These are phyloP conservation scores for Otis tarda DNA, from an alignment of 2,113 vertebrate genomes.

Conservation along the genomic window DNA sequence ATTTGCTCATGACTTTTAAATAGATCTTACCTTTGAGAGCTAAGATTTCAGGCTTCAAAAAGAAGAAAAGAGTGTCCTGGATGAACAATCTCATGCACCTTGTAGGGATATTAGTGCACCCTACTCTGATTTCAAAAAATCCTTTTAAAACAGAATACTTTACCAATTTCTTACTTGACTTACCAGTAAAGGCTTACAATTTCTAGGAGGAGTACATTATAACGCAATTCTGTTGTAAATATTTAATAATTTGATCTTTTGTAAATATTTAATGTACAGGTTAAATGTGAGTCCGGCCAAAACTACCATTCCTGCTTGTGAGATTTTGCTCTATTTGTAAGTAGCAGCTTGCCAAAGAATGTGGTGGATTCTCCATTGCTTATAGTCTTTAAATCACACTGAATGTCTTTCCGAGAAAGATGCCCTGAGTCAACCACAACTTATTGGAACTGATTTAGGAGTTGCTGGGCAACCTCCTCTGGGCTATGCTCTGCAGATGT, in stretches of 20 bases:
- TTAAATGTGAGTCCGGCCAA: not conserved
- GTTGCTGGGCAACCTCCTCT: not conserved
- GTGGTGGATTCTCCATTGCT: not conserved
- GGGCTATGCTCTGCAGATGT: not conserved
- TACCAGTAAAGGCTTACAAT: not conserved
- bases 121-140: not conserved
- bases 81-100: not conserved
- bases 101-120: not conserved
- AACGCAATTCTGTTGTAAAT: not conserved
- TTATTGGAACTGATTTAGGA: constrained; percentile 38
- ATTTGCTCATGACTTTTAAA: not conserved
- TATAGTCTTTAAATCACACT: constrained; percentile 30
- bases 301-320: not conserved
- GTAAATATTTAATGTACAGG: not conserved
- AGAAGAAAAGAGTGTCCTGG: not conserved
- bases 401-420: constrained; percentile 28
- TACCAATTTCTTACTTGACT: not conserved
- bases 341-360: not conserved
- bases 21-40: not conserved
- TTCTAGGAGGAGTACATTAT: not conserved
- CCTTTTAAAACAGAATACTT: not conserved
- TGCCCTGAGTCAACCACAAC: constrained; percentile 13
- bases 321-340: not conserved
- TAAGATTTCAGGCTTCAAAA: not conserved
- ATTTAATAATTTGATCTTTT: not conserved